Evolutionary conservation across 2,797 vertebrate genomes (phyloP).

Genomic region (Sciurus vulgaris): DNA sequence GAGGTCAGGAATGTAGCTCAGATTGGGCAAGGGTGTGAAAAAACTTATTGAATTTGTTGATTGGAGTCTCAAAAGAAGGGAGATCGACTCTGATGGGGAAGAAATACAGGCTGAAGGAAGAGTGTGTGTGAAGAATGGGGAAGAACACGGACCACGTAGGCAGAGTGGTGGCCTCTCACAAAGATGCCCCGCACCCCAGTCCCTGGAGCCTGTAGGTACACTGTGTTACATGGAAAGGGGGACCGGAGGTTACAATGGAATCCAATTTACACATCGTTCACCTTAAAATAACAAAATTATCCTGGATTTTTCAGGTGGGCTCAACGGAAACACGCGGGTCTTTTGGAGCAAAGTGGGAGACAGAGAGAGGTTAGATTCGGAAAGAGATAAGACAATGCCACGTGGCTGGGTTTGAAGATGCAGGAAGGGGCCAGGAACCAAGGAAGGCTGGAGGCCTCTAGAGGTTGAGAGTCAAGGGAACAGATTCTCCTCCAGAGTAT

Average conservation of each 20-base stretch:
- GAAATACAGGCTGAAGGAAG: not conserved
- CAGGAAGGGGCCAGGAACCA: not conserved
- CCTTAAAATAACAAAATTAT: not conserved
- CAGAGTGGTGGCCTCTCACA: not conserved
- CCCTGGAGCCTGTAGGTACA: not conserved
- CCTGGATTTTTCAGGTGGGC: not conserved
- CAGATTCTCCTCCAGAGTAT: not conserved
- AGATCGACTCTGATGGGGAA: not conserved
- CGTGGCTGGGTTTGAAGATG: not conserved
- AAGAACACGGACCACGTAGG: not conserved
- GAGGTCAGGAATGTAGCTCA: not conserved
- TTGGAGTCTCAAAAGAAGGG: slow-evolving; percentile 10
- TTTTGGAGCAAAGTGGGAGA: not conserved
- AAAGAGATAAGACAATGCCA: not conserved
- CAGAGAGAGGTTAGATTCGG: not conserved
- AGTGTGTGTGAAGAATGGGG: not conserved
- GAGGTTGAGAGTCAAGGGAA: not conserved
- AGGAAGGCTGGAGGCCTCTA: not conserved
- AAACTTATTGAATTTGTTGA: not conserved
- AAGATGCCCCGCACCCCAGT: not conserved
- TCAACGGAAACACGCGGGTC: not conserved
- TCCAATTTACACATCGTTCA: not conserved
- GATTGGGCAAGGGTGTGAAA: not conserved
- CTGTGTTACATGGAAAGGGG: not conserved
- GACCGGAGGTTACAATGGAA: not conserved